Evolutionary conservation across 2,113 vertebrate genomes (phyloP), one percentile per base, ranked within the genome.

Genomic region (Cathartes aura): DNA sequence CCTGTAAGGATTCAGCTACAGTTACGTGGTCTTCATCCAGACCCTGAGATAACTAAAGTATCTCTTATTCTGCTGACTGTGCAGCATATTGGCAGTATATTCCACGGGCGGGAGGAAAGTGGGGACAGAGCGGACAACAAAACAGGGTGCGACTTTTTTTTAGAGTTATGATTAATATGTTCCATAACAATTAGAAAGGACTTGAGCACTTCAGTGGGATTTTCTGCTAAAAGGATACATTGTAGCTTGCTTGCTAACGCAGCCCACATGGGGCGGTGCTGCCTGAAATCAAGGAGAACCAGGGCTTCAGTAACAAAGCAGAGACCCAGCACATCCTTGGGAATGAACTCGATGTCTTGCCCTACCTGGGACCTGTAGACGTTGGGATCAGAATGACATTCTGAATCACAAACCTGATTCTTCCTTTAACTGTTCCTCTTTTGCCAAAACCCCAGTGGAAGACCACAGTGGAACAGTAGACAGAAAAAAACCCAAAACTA

Each of bases 401-500:
- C 19, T 10, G 14, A 52, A 12, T 82, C 38, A 59, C 12, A 72
- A 43, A 32, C 15, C 14, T 50, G 21, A 80, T 80, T 76, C 16
- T 70, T 86, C 58, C 40, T 64, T 84, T 52, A 50, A 62, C 3
- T 3, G 10, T 38, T 93, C 13, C 11, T 73, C 22, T 78, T 82
- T 68, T 55, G 13, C 7, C 5, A 52, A 62, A 90, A 59, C 5
- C 9, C 8, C 20, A 27, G 23, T 40, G 30, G 47, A 91, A 89
- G 36, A 43, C 16, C 26, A 76, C 24, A 40, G 24, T 43, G n/a
- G 18, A 83, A 84, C 4, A 53, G 24, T 3, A 80, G 42, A 59
- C 11, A 8, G 8, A 9, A 53, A 81, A 36, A 24, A 14, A 0
- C 10, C 36, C 7, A 2, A 62, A 74, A 4, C 1, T 15, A 3